Base-by-base conservation (phyloP, 2,797 vertebrate genomes). In the Holocentrus rufus region DNA sequence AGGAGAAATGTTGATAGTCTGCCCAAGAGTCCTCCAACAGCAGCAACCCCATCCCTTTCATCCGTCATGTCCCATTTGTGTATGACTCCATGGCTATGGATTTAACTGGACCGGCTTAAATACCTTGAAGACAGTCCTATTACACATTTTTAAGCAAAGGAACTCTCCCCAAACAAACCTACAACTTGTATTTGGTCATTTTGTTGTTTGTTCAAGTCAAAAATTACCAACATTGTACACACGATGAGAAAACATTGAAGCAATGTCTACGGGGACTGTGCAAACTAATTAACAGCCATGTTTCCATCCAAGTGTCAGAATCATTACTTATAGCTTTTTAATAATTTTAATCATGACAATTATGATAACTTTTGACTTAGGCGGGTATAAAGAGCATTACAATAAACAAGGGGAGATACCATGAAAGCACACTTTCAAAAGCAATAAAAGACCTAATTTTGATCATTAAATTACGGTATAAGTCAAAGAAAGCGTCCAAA, bases 1-100 rank as follows among this genome's bases (percentile, higher is more conserved):
- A 88, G 79, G 80, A 86, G 69, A 85, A 82, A 89, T 83, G 82
- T 81, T 85, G 86, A 89, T 76, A 62, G 85, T 77, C 65, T 85
- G 81, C 81, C 85, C 69, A 34, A 85, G 79, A 84, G 76, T 76
- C 82, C 83, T 86, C 83, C 80, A 89, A 80, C 70, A 65, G 81
- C 85, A 89, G 87, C 81, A 86, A 77, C 62, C 65, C 53, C 74
- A 55, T 80, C 69, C 56, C 80, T 87, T 90, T 85, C 66, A 91
- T 85, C 85, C 58, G 27, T 86, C 82, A 82, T 80, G 82, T 85
- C 74, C 47, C 76, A 79, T 88, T 88, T 85, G 69, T 7, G 69
- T 69, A 80, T 55, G 71, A 86, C 74, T 85, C 74, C 62, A 47
- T 75, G 55, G 62, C 56, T 20, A 34, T 34, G 66, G 55, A 22